Conservation (phyloP, 2,113 vertebrate genomes). For the cattle (Bos taurus) region DNA sequence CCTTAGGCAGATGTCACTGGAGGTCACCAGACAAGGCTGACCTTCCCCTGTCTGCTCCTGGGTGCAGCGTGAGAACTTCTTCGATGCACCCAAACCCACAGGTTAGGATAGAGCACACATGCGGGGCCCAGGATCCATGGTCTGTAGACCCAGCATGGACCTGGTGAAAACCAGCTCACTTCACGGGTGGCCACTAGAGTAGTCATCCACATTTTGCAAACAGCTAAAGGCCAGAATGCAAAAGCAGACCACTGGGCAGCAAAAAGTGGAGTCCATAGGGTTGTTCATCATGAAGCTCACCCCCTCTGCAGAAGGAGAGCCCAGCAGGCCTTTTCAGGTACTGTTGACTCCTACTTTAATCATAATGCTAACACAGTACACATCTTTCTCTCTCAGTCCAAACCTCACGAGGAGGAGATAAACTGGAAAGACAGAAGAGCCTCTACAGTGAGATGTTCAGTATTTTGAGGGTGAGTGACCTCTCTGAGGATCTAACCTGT, state of each 20-base stretch:
- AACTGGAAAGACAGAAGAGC: not conserved
- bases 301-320: not conserved
- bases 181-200: not conserved
- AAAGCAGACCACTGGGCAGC: not conserved
- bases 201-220: not conserved
- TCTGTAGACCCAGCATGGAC: no score
- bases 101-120: not conserved
- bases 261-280: not conserved
- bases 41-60: not conserved
- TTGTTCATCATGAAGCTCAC: not conserved
- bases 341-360: not conserved
- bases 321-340: not conserved
- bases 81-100: not conserved
- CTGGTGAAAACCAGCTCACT: not conserved
- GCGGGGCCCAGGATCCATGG: not conserved
- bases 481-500: not conserved
- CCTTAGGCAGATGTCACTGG: not conserved
- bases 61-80: not conserved
- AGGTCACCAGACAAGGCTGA: not conserved
- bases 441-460: not conserved
- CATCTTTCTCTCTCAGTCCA: not conserved
- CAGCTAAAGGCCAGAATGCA: not conserved
- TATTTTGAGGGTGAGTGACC: not conserved
- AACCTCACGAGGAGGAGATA: not conserved
- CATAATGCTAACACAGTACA: not conserved